Base-by-base conservation (phyloP, 92 coral and sea anemone species). In the Palythoa grandis region DNA sequence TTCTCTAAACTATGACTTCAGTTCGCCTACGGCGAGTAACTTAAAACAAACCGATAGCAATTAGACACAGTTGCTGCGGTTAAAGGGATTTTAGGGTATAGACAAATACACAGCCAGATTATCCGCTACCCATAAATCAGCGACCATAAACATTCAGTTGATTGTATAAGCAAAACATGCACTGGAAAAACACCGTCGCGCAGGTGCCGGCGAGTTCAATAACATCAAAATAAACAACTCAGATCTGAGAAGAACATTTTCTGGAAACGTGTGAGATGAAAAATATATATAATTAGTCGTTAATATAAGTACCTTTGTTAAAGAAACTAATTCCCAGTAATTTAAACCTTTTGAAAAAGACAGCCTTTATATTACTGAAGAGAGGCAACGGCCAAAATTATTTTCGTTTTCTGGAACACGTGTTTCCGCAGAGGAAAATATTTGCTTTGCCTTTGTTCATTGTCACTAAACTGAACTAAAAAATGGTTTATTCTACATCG, bases 41-140 rank as follows among this genome's bases (percentile, higher is more conserved):
- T 20, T 19, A 48, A 53, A 47, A 29, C 82, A 76, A 76, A 76
- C 66, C 82, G 25, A 53, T 53, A 25, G 53, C 38, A 54, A 37
- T 76, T 25, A 11, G 69, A 24, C 16, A 20, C 25, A 37, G 48
- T 54, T 76, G 82, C 13, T 76, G 68, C 23, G 63, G 66, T 76
- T 29, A 52, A 76, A 25, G 23, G 50, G 38, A 76, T 53, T 24
- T 76, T 0, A 56, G 10, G 37, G 80, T 7, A 76, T 22, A 43
- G 82, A 54, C 67, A 76, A 76, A 76, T 53, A 75, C 23, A 76
- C 67, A 53, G 22, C 25, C 8, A 63, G 14, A 76, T 76, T 76
- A 76, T 76, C 82, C 66, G 67, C 66, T 39, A 76, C 53, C 53
- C 82, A 76, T 37, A 25, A 25, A 52, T 29, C 82, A 52, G 67